phyloP scores from a whole-genome alignment of 2,888 invertebrate species.

The Troides helena region DNA sequence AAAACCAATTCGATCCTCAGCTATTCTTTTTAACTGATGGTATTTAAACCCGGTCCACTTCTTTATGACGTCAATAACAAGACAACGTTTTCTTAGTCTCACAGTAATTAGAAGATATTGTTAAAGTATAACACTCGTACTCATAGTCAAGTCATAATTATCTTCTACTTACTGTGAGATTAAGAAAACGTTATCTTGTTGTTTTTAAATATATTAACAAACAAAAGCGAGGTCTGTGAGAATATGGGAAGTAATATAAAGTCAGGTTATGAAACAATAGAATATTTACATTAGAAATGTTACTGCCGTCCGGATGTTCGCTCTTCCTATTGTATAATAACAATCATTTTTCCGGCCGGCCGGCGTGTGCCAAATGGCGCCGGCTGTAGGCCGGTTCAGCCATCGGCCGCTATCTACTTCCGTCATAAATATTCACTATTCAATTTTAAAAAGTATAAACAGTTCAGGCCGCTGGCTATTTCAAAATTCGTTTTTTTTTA shows the following conservation, averaged over 20 bases:
- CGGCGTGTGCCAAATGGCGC: not conserved
- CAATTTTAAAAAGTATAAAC: not conserved
- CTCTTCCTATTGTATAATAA: constrained; percentile 4
- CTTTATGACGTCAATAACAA: too few relatives aligned
- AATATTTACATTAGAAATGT: not conserved
- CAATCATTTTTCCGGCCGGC: not conserved
- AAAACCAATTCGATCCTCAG: too few relatives aligned
- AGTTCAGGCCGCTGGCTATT: not conserved
- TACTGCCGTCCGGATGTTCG: not conserved
- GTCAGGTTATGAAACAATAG: not conserved
- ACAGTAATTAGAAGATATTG: too few relatives aligned
- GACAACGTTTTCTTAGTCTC: too few relatives aligned
- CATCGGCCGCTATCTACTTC: not conserved
- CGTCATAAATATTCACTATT: not conserved
- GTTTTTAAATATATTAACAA: too few relatives aligned
- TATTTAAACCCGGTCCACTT: too few relatives aligned
- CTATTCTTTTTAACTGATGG: too few relatives aligned
- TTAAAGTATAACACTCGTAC: too few relatives aligned
- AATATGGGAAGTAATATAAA: not conserved
- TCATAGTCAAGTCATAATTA: too few relatives aligned
- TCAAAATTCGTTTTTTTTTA: not conserved
- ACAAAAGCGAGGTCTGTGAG: not conserved
- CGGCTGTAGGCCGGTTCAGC: not conserved
- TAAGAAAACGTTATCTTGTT: too few relatives aligned
- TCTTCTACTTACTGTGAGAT: too few relatives aligned